These are phyloP conservation scores for Imbricaverruca yamaguchii DNA, from an alignment of 2,888 invertebrate genomes.

Conservation along the genomic window DNA sequence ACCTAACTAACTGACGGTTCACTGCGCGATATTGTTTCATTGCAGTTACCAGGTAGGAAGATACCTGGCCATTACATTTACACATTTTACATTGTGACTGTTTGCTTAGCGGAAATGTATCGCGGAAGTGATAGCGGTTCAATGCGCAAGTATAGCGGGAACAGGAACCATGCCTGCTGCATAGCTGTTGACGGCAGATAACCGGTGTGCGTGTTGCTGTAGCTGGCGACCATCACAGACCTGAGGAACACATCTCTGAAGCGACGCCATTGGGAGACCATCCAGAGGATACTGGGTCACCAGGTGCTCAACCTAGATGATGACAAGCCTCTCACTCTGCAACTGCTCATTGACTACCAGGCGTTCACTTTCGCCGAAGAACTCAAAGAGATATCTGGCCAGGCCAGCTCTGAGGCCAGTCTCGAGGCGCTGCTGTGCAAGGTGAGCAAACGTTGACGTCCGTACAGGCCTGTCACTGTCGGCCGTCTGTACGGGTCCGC, in stretches of 20 bases:
- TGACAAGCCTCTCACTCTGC: not conserved
- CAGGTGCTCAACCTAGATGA: conserved; percentile 48
- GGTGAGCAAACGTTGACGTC: not conserved
- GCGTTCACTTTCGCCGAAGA: not conserved
- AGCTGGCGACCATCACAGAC: conserved; percentile 35
- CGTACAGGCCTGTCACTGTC: too few relatives aligned
- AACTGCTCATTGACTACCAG: conserved; percentile 10
- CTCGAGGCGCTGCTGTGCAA: not conserved
- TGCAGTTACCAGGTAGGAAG: too few relatives aligned
- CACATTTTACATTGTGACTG: too few relatives aligned
- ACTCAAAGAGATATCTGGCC: conserved; percentile 4
- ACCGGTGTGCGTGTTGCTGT: conserved; percentile 25
- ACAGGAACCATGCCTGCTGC: too few relatives aligned
- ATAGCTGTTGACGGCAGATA: not conserved
- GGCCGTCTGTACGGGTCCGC: not conserved
- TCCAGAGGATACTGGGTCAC: not conserved
- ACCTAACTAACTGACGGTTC: too few relatives aligned
- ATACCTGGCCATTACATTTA: too few relatives aligned
- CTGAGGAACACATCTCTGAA: not conserved
- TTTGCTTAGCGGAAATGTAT: too few relatives aligned
- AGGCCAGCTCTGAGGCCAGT: conserved; percentile 17
- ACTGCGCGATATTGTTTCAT: too few relatives aligned
- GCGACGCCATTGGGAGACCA: conserved; percentile 8
- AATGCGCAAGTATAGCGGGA: too few relatives aligned
- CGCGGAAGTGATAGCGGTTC: too few relatives aligned